Base-by-base conservation (phyloP, 2,113 vertebrate genomes). In the Bos taurus region DNA sequence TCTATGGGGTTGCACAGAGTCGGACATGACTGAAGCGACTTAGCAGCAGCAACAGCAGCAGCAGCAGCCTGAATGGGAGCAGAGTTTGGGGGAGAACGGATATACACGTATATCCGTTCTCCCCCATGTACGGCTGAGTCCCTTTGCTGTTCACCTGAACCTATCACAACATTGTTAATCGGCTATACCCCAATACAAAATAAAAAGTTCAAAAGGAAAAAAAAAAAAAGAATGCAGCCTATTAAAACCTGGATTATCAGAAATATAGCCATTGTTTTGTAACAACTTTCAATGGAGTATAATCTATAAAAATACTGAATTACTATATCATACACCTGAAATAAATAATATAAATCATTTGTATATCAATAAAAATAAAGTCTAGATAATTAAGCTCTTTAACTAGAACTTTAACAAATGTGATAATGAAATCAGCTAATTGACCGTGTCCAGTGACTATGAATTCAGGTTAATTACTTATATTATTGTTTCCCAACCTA, bases 171-270 rank as follows among this genome's bases (percentile, higher is more conserved):
- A 77, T 77, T 43, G 36, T 43, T 77, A 26, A 43, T 43, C 0
- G 6, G 71, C 71, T 77, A 26, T 43, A 43, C 36, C 23, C 36
- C 23, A 43, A 77, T 26, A 14, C 71, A 43, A 14, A 77, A 43
- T 43, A 43, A 43, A 77, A 77, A 77, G 71, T 43, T 77, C 23
- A 77, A 43, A 77, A 43, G 71, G 71, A 25, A 74, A 77, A 43
- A 74, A 67, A 43, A 40, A 13, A n/a, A 59, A 96, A 12, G 82
- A 46, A 40, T 36, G 4, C 2, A 87, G 21, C 15, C 64, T 48
- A 92, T 88, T 96, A 87, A 96, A 96, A 71, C 13, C 57, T 67
- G 48, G 33, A 50, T 50, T 83, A 56, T 83, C 52, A 83, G 81
- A 56, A 56, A 83, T 83, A 56, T 26, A 83, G 50, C 52, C 81